A percentile compares a stretch with the other conserved stretches of the same genome.
These are phyloP conservation scores for Macroglossus sobrinus DNA, from an alignment of 2,113 vertebrate species.

Conservation along the genomic window DNA sequence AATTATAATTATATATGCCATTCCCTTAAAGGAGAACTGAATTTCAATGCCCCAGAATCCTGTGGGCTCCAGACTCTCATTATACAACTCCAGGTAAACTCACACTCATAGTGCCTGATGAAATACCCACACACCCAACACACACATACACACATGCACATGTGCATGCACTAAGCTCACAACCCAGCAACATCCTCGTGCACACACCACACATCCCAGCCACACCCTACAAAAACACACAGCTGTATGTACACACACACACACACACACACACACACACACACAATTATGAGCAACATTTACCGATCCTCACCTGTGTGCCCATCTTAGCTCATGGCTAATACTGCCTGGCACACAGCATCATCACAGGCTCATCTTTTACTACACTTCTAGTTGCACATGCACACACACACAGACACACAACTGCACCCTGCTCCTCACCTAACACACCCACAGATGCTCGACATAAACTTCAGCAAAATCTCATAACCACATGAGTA, in stretches of 20 bases:
- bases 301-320: not conserved
- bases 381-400: not conserved
- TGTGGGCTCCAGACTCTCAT: not conserved
- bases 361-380: too few species aligned
- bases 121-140: not conserved
- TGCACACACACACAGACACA: not conserved
- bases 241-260: too few species aligned
- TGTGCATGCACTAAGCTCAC: not conserved
- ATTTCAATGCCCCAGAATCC: not conserved
- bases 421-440: not conserved
- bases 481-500: not conserved
- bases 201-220: not conserved
- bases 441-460: not conserved
- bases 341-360: not conserved
- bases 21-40: conserved; percentile 25
- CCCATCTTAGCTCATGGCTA: not conserved
- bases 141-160: not conserved
- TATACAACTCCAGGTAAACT: not conserved
- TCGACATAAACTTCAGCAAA: not conserved
- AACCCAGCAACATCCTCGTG: not conserved
- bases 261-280: not conserved
- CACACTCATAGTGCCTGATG: not conserved
- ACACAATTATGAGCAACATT: not conserved
- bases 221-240: not conserved
- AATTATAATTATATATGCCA: conserved; percentile 27